Percentiles rank a stretch among this genome's conserved stretches.
phyloP scores from a whole-genome alignment of 2,113 vertebrate species.

The Tupaia chinensis region DNA sequence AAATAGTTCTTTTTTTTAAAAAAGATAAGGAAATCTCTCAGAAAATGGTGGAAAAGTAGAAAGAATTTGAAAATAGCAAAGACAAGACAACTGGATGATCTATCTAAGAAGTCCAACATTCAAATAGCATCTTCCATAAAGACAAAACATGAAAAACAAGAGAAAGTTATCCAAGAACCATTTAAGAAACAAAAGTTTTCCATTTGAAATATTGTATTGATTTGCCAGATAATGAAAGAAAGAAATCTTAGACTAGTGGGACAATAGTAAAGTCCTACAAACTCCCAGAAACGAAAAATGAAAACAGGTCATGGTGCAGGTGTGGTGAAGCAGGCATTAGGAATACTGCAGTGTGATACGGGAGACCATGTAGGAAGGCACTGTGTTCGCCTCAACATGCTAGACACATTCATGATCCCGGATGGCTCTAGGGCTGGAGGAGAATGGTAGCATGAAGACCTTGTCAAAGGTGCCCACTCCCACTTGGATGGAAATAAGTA shows the following conservation, averaged over 20 bases:
- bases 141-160: neutral
- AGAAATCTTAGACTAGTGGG: neutral
- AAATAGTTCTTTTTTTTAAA: neutral
- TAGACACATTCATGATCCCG: too few relatives aligned
- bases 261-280: neutral
- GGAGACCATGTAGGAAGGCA: too few relatives aligned
- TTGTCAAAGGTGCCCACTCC: too few relatives aligned
- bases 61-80: slow-evolving; percentile 28
- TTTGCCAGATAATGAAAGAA: neutral
- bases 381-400: too few relatives aligned
- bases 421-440: too few relatives aligned
- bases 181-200: slow-evolving; percentile 28
- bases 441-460: too few relatives aligned
- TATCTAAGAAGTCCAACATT: neutral
- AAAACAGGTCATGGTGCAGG: neutral
- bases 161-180: neutral
- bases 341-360: too few relatives aligned
- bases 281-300: neutral
- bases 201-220: neutral
- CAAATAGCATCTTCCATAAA: neutral
- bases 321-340: too few relatives aligned
- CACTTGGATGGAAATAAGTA: too few relatives aligned
- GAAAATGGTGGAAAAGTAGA: slow-evolving; percentile 1
- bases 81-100: neutral
- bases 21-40: slow-evolving; percentile 21